Evolutionary conservation across 2,113 vertebrate genomes (phyloP).

Genomic region (Myotis brandtii): DNA sequence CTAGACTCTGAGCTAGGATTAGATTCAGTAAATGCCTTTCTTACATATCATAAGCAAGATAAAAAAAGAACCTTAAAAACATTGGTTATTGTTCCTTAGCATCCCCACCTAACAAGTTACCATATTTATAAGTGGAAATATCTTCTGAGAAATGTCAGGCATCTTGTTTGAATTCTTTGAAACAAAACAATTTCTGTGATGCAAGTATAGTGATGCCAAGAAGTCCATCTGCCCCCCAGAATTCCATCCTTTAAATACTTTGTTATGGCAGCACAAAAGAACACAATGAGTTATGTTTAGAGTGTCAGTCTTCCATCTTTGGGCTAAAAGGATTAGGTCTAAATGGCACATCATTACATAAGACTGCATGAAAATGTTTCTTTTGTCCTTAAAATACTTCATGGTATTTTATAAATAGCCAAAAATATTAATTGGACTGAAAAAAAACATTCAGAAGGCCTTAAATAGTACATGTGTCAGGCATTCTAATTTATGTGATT

Average conservation of each 20-base stretch:
- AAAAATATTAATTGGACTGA: background rate
- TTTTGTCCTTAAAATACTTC: conserved; percentile 53
- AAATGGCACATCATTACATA: conserved; percentile 34
- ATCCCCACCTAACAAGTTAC: background rate
- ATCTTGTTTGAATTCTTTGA: conserved; percentile 66
- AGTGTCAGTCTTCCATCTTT: conserved; percentile 60
- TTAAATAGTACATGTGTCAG: background rate
- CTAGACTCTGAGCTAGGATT: background rate
- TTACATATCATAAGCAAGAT: background rate
- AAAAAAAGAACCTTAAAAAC: background rate
- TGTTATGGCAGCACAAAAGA: conserved; percentile 63
- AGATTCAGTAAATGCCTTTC: conserved; percentile 40
- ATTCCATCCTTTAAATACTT: conserved; percentile 64
- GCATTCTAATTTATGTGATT: conserved; percentile 45
- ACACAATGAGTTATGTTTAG: conserved; percentile 69
- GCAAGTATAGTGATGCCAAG: conserved; percentile 53
- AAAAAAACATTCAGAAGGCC: conserved; percentile 22
- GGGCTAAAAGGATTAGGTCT: conserved; percentile 65
- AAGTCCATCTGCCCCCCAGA: conserved; percentile 64
- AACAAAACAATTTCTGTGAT: conserved; percentile 70
- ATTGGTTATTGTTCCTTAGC: conserved; percentile 12
- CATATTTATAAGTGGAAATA: conserved; percentile 51
- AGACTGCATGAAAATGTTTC: conserved; percentile 56
- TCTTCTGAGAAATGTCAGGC: conserved; percentile 49
- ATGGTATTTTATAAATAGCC: conserved; percentile 48